A percentile compares a stretch with the other conserved stretches of the same genome.
Conservation (phyloP, 2,113 vertebrate species). For the Capricornis sumatraensis region DNA sequence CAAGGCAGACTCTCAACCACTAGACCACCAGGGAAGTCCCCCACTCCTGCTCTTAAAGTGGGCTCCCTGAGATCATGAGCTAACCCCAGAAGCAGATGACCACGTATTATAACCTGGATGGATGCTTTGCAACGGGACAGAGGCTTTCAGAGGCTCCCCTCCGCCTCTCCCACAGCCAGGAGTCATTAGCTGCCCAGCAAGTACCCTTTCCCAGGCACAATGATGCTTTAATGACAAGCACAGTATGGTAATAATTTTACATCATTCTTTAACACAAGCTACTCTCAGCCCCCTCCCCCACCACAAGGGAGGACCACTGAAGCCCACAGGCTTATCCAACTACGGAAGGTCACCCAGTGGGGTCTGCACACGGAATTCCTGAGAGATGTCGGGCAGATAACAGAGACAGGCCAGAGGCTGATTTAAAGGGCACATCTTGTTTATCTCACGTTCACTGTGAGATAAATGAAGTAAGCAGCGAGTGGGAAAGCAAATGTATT, state of each 20-base stretch:
- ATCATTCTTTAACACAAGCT: not conserved
- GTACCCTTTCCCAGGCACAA: not conserved
- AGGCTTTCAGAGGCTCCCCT: not conserved
- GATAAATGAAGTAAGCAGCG: not conserved
- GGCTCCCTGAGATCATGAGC: not conserved
- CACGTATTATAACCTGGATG: not conserved
- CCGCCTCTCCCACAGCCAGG: not conserved
- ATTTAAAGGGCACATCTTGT: not conserved
- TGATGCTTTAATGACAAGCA: not conserved
- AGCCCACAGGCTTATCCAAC: not conserved
- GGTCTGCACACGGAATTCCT: not conserved
- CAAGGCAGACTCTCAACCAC: not conserved
- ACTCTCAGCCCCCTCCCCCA: not conserved
- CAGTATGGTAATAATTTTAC: not conserved
- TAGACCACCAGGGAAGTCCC: not conserved
- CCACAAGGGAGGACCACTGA: not conserved
- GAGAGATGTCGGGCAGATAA: rapidly evolving
- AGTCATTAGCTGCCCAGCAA: not conserved
- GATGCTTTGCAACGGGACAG: not conserved
- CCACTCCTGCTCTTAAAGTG: not conserved
- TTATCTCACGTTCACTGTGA: not conserved
- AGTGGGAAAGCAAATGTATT: not conserved
- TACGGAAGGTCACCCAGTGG: not conserved
- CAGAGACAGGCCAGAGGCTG: not conserved
- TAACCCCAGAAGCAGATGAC: not conserved